Evolutionary conservation across 2,888 invertebrate genomes (phyloP).

Genomic region (Notodonta dromedarius): DNA sequence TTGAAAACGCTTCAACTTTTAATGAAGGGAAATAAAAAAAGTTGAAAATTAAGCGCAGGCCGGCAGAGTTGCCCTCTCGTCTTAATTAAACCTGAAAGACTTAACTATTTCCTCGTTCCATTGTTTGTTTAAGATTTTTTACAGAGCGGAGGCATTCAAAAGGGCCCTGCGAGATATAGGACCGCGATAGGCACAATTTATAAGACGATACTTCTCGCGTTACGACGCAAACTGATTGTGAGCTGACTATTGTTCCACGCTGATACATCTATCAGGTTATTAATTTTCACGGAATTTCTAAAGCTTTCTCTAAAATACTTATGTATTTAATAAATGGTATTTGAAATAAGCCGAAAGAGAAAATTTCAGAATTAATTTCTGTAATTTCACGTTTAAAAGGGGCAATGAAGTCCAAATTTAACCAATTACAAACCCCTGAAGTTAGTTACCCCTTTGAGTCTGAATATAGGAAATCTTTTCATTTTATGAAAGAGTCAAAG

Average conservation of each 20-base stretch:
- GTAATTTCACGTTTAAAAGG: background rate
- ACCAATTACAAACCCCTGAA: conserved; percentile 5
- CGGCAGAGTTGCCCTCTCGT: conserved; percentile 38
- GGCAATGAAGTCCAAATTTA: conserved; percentile 4
- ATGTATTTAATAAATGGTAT: background rate
- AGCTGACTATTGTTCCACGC: conserved; percentile 7
- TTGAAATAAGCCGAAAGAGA: background rate
- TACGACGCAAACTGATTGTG: conserved; percentile 13
- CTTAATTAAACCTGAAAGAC: conserved; percentile 57
- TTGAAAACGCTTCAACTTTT: conserved; percentile 69
- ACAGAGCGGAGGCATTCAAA: conserved; percentile 7
- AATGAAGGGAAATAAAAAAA: conserved; percentile 63
- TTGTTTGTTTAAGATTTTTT: conserved; percentile 48
- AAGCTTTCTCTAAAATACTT: background rate
- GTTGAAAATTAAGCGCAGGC: conserved; percentile 45
- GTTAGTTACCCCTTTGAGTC: conserved; percentile 3
- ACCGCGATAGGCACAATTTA: conserved; percentile 25
- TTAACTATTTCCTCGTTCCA: conserved; percentile 52
- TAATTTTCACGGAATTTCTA: background rate
- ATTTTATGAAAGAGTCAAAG: background rate
- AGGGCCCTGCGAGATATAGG: conserved; percentile 26
- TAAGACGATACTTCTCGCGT: conserved; percentile 13
- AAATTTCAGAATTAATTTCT: conserved; percentile 3
- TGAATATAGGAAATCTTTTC: conserved; percentile 3
- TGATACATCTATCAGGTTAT: conserved; percentile 15